Conservation (phyloP, 2,113 vertebrate species). For the Cyanoderma ruficeps region DNA sequence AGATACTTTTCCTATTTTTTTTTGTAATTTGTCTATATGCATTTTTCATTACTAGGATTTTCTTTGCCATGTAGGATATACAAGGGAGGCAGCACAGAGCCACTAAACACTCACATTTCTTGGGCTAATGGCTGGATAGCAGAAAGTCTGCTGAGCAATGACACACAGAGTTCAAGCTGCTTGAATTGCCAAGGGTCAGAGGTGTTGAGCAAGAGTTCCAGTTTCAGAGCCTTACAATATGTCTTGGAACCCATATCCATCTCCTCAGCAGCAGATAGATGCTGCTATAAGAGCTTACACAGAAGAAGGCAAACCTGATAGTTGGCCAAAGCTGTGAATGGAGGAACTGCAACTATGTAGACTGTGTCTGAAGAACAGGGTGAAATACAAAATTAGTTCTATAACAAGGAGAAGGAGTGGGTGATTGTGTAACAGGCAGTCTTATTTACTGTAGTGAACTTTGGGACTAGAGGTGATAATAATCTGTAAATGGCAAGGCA, state of each 20-base stretch:
- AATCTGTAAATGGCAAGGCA: neutral
- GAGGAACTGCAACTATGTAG: neutral
- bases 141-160: neutral
- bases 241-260: neutral
- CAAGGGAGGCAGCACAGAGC: neutral
- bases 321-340: neutral
- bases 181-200: neutral
- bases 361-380: neutral
- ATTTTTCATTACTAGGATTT: neutral
- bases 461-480: neutral
- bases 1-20: neutral
- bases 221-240: neutral
- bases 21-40: neutral
- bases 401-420: neutral
- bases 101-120: neutral
- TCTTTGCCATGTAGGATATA: neutral
- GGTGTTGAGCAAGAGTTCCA: neutral
- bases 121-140: neutral
- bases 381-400: neutral
- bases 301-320: neutral
- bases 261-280: neutral
- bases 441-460: neutral
- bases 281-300: neutral
- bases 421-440: neutral
- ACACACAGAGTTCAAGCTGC: neutral